Percentiles rank a stretch among this genome's conserved stretches.
Conservation (phyloP, 2,797 vertebrate species). For the Paedocypris micromegethes region DNA sequence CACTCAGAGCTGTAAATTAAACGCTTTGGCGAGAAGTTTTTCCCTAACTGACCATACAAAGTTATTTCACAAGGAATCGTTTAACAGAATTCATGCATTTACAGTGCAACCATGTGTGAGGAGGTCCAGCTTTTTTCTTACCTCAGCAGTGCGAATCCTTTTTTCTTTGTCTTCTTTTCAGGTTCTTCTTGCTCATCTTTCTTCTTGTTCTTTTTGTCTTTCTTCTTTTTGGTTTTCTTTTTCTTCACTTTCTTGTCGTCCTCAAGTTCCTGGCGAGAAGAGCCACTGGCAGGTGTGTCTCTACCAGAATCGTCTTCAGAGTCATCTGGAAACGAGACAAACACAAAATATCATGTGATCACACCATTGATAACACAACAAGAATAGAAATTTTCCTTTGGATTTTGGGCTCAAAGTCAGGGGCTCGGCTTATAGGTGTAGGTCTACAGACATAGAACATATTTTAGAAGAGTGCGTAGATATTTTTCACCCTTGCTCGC, state of each 20-base stretch:
- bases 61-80: neutral
- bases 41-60: neutral
- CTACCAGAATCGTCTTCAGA: conserved; percentile 85
- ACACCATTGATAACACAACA: neutral
- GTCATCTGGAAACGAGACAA: conserved; percentile 63
- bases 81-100: neutral
- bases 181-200: conserved; percentile 75
- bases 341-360: too few relatives aligned
- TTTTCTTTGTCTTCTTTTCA: conserved; percentile 86
- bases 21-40: too few relatives aligned
- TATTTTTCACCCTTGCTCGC: too few relatives aligned
- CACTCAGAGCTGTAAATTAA: too few relatives aligned
- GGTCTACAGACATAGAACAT: too few relatives aligned
- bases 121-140: conserved; percentile 53
- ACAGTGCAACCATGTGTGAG: neutral
- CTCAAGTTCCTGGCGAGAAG: conserved; percentile 64
- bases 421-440: too few relatives aligned
- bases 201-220: conserved; percentile 71
- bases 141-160: conserved; percentile 85
- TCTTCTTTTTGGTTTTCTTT: conserved; percentile 73
- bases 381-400: too few relatives aligned
- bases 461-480: too few relatives aligned
- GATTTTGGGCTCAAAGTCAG: too few relatives aligned
- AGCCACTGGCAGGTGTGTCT: conserved; percentile 74
- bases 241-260: conserved; percentile 69